Evolutionary conservation across 2,888 invertebrate genomes (phyloP).

Genomic region (Chrysodeixis includens): DNA sequence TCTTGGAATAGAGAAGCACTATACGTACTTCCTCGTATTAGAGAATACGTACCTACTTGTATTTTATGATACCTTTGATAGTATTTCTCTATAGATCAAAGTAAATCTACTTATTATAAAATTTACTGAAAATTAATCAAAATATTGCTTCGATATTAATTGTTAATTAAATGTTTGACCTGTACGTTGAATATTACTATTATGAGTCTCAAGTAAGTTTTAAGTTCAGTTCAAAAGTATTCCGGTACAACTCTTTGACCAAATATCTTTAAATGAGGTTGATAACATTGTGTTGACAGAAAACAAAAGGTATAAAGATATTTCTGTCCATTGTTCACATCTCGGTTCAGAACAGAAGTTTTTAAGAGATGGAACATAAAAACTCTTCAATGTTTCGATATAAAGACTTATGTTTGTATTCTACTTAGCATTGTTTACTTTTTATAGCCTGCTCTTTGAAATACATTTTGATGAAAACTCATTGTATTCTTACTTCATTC

Average conservation of each 20-base stretch:
- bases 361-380: slow-evolving; percentile 4
- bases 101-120: not conserved
- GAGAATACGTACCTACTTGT: no score
- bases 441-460: not conserved
- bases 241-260: no score
- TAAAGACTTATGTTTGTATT: slow-evolving; percentile 1
- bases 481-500: not conserved
- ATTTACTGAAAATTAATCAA: not conserved
- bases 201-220: no score
- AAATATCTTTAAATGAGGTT: not conserved
- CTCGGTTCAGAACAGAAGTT: slow-evolving; percentile 3
- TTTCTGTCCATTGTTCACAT: not conserved
- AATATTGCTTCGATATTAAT: not conserved
- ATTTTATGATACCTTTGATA: not conserved
- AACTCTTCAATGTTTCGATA: not conserved
- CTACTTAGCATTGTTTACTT: not conserved
- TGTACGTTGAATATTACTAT: no score
- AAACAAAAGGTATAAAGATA: not conserved
- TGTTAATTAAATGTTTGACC: no score
- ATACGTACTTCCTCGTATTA: no score
- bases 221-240: no score
- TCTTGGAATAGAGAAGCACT: slow-evolving; percentile 22
- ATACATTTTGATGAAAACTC: not conserved
- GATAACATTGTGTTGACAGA: not conserved
- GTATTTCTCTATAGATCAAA: not conserved